A percentile compares a stretch with the other conserved stretches of the same genome.
Evolutionary conservation across 2,888 invertebrate genomes (phyloP).

Genomic region (Pyrrhia umbra): DNA sequence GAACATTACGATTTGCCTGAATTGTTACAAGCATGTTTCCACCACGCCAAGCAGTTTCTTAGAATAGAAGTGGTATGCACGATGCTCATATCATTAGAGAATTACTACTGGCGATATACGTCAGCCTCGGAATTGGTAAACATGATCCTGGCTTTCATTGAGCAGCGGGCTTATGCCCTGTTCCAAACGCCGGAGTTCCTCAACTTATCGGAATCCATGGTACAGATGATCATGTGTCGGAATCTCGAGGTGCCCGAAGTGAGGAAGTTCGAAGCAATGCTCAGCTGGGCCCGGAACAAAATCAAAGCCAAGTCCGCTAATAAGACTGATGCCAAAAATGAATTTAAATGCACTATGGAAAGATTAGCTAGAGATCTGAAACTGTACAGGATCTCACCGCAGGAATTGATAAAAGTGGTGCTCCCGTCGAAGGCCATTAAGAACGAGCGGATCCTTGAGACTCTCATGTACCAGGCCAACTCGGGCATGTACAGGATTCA

Average conservation of each 20-base stretch:
- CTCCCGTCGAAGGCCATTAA: constrained; percentile 97
- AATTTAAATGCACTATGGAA: constrained; percentile 98
- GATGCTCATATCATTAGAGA: constrained; percentile 97
- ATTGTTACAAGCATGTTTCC: constrained; percentile 97
- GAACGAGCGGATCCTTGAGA: constrained; percentile 97
- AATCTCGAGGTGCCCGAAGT: constrained; percentile 97
- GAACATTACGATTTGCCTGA: constrained; percentile 98
- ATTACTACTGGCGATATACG: constrained; percentile 98
- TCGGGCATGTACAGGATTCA: constrained; percentile 98
- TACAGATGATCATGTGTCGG: constrained; percentile 98
- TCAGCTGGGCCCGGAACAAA: constrained; percentile 96
- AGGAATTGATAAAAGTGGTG: constrained; percentile 97
- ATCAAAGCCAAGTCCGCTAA: constrained; percentile 94
- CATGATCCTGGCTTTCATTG: constrained; percentile 97
- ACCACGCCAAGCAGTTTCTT: constrained; percentile 98
- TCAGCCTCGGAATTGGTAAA: constrained; percentile 98
- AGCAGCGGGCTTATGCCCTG: constrained; percentile 95
- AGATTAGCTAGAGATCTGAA: constrained; percentile 96
- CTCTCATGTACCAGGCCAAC: constrained; percentile 97
- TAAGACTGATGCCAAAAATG: constrained; percentile 96
- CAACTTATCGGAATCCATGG: constrained; percentile 97
- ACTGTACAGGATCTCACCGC: constrained; percentile 97
- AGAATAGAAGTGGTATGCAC: constrained; percentile 98
- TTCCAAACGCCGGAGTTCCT: constrained; percentile 96
- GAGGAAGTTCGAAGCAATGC: constrained; percentile 97